Percentiles rank a stretch among this genome's conserved stretches.
Conservation (phyloP, 2,797 vertebrate genomes). For the Rhynchotus rufescens region DNA sequence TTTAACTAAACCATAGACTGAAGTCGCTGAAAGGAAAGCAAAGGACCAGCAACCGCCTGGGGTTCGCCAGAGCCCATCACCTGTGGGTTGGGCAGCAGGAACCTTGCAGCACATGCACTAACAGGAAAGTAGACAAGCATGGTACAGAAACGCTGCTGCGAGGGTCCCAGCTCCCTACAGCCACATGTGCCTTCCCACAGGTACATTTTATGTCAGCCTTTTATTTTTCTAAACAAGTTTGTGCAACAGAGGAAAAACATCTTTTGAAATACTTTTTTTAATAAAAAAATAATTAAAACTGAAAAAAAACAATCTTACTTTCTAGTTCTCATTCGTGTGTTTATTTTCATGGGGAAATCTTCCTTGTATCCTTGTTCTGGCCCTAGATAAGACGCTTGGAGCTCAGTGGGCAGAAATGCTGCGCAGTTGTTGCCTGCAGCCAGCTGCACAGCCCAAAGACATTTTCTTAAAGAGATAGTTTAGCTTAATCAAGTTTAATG, state of each 20-base stretch:
- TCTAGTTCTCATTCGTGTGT: neutral
- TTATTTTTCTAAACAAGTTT: neutral
- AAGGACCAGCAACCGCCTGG: neutral
- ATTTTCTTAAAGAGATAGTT: slow-evolving; percentile 1
- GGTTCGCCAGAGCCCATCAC: neutral
- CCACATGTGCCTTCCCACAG: neutral
- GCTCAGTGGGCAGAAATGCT: neutral
- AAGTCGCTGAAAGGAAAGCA: neutral
- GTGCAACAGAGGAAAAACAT: neutral
- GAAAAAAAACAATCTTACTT: neutral
- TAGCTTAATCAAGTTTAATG: neutral
- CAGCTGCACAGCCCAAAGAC: neutral
- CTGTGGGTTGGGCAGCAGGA: neutral
- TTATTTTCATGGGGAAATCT: slow-evolving; percentile 36
- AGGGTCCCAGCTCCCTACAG: rapidly evolving
- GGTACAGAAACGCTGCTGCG: neutral
- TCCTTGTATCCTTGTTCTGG: neutral
- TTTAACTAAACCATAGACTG: neutral
- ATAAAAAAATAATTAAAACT: slow-evolving; percentile 7
- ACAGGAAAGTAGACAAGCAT: neutral
- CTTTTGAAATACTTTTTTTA: slow-evolving; percentile 27
- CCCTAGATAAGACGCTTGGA: neutral
- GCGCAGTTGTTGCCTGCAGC: neutral
- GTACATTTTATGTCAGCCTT: neutral
- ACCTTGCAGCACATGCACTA: rapidly evolving